Evolutionary conservation across 2,113 vertebrate genomes (phyloP).

Genomic region (Caranx melampygus): DNA sequence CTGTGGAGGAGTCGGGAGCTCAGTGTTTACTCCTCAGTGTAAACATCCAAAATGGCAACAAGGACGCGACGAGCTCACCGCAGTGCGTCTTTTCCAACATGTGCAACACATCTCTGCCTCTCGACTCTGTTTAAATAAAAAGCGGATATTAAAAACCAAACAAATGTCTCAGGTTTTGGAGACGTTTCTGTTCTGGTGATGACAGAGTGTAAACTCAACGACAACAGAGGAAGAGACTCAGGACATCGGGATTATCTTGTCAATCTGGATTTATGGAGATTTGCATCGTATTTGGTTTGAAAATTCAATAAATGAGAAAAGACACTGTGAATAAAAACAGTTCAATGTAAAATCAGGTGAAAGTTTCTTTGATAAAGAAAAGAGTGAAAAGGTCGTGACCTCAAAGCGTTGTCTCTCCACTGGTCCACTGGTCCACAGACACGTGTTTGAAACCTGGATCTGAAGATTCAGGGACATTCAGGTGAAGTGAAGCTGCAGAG

Average conservation of each 20-base stretch:
- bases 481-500: not conserved
- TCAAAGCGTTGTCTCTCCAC: not conserved
- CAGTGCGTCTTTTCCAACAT: slow-evolving; percentile 28
- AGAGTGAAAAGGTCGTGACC: not conserved
- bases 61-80: not conserved
- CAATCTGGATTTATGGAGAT: not conserved
- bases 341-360: too few species aligned
- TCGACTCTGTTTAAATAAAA: slow-evolving; percentile 40
- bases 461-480: not conserved
- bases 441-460: not conserved
- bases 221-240: not conserved
- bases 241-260: not conserved
- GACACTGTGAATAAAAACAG: not conserved
- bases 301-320: not conserved
- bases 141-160: slow-evolving; percentile 29
- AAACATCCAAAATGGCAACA: slow-evolving; percentile 17
- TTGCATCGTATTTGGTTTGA: not conserved
- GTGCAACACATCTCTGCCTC: slow-evolving; percentile 45
- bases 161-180: slow-evolving; percentile 39
- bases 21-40: slow-evolving; percentile 23
- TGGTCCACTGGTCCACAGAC: not conserved
- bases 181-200: slow-evolving; percentile 19
- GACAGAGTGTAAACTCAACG: slow-evolving; percentile 1
- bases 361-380: not conserved
- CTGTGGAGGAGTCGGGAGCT: too few species aligned